A percentile compares a stretch with the other conserved stretches of the same genome.
Evolutionary conservation across 2,888 invertebrate species (phyloP).

Genomic region (Drosophila ezoana): DNA sequence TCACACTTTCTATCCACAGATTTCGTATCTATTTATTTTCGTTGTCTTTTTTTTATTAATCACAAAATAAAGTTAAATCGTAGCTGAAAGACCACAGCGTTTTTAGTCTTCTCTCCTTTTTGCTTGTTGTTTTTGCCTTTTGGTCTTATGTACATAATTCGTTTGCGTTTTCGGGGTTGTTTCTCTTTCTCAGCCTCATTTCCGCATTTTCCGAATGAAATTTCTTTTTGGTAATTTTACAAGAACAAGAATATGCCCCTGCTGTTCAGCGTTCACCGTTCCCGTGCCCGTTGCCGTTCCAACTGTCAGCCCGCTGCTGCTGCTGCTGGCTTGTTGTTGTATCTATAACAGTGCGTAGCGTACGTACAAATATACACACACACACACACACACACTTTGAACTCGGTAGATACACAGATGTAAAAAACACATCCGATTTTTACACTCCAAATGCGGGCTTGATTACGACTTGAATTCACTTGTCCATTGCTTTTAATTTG

Average conservation of each 20-base stretch:
- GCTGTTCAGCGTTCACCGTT: slow-evolving; percentile 45
- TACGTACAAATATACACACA: slow-evolving; percentile 39
- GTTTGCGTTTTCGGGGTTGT: slow-evolving; percentile 71
- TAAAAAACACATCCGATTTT: slow-evolving; percentile 57
- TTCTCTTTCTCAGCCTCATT: slow-evolving; percentile 73
- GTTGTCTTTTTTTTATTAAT: slow-evolving; percentile 56
- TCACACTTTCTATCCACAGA: slow-evolving; percentile 71
- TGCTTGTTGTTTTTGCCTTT: slow-evolving; percentile 43
- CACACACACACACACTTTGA: slow-evolving; percentile 28
- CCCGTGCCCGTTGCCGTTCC: slow-evolving; percentile 26
- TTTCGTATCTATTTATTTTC: slow-evolving; percentile 37
- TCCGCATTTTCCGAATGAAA: slow-evolving; percentile 79
- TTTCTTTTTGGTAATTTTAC: slow-evolving; percentile 79
- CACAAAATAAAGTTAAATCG: slow-evolving; percentile 28
- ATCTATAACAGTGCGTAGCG: slow-evolving; percentile 77
- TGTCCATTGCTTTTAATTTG: slow-evolving; percentile 40
- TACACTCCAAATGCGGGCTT: slow-evolving; percentile 52
- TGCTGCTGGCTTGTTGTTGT: slow-evolving; percentile 67
- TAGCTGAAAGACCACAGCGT: slow-evolving; percentile 27
- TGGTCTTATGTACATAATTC: slow-evolving; percentile 53
- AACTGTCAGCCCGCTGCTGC: slow-evolving; percentile 40
- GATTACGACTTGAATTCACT: slow-evolving; percentile 25
- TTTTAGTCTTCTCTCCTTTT: slow-evolving; percentile 29
- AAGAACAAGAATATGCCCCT: slow-evolving; percentile 74
- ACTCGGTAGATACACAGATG: slow-evolving; percentile 56